Evolutionary conservation across 2,888 invertebrate genomes (phyloP).

Genomic region (Julus scanicus): DNA sequence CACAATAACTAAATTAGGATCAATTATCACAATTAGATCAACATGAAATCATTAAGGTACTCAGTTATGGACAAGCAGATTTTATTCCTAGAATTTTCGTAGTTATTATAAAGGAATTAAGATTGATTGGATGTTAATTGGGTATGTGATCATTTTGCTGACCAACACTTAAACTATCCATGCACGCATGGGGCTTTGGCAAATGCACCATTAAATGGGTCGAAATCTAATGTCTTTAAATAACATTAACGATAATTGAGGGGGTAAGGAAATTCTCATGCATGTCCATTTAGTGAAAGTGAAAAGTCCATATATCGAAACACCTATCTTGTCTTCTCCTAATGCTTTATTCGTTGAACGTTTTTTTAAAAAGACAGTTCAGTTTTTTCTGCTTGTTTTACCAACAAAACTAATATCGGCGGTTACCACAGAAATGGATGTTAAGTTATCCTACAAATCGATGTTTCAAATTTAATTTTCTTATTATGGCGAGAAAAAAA

Average conservation of each 20-base stretch:
- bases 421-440: too few species aligned
- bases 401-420: too few species aligned
- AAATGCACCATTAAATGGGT: neutral
- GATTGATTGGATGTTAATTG: neutral
- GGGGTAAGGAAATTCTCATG: neutral
- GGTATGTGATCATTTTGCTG: neutral
- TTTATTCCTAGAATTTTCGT: neutral
- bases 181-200: constrained; percentile 21
- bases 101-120: neutral
- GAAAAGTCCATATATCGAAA: neutral
- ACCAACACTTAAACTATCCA: neutral
- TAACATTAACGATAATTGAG: neutral
- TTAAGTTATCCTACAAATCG: too few species aligned
- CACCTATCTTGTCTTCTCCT: too few species aligned
- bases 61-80: neutral
- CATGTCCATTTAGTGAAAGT: neutral
- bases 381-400: too few species aligned
- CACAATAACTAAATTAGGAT: too few species aligned
- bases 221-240: neutral
- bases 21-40: too few species aligned
- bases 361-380: too few species aligned
- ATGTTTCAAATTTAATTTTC: too few species aligned
- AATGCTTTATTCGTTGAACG: too few species aligned
- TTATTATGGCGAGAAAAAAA: too few species aligned
- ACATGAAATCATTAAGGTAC: neutral